Percentiles rank a stretch among this genome's conserved stretches.
Conservation (phyloP, 2,113 vertebrate genomes). For the Cyanoderma ruficeps region DNA sequence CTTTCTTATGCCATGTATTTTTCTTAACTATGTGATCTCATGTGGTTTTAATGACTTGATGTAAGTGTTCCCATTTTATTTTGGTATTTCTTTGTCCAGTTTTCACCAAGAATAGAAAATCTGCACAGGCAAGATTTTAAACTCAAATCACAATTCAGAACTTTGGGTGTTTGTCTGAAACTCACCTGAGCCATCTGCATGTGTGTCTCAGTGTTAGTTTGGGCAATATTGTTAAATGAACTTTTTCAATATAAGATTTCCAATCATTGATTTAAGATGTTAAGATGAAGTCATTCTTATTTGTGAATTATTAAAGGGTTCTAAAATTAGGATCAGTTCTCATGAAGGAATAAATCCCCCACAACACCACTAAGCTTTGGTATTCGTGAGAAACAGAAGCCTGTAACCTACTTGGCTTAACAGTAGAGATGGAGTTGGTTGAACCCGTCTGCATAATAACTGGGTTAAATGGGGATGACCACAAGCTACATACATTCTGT, state of each 20-base stretch:
- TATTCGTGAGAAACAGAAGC: neutral
- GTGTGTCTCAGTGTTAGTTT: neutral
- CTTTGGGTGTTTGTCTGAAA: neutral
- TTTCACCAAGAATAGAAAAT: neutral
- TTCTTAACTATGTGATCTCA: neutral
- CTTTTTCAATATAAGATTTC: neutral
- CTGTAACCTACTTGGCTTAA: neutral
- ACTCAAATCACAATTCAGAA: neutral
- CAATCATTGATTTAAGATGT: neutral
- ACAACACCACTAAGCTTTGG: neutral
- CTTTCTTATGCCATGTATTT: neutral
- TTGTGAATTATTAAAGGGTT: neutral
- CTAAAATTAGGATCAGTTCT: neutral
- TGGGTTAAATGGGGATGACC: neutral
- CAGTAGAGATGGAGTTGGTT: neutral
- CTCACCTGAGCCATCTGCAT: neutral
- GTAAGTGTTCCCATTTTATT: neutral
- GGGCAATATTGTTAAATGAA: neutral
- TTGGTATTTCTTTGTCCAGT: neutral
- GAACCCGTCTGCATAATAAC: neutral
- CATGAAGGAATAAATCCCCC: neutral
- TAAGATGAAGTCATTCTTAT: neutral
- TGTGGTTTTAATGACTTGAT: conserved; percentile 16
- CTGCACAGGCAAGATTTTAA: neutral
- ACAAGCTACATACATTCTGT: neutral